Evolutionary conservation across 2,888 invertebrate genomes (phyloP), one percentile per base, ranked within the genome.

Genomic region (Chrysopilus asiliformis): DNA sequence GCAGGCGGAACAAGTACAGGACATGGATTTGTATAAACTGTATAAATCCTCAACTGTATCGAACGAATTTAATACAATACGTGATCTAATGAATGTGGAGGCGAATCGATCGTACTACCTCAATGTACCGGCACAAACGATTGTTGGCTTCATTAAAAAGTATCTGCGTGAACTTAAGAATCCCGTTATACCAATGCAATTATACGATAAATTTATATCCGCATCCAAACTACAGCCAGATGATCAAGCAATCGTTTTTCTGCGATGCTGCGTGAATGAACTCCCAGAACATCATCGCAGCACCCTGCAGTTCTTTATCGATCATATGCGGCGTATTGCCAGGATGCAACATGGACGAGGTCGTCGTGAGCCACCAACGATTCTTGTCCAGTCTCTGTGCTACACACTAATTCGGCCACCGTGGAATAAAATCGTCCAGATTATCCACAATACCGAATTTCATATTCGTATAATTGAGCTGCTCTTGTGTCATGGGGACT

Each of bases 361-460:
- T 14, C 69, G 70, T 48, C 68, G 68, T 32, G 76, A 77, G 49
- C 74, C 76, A 4, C 77, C 77, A 5, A 72, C 73, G 13, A 67
- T 73, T 41, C 68, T 82, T 34, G 67, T 79, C 32, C 79, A 79
- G 61, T 76, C 75, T 30, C 70, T 81, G 50, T 78, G 78, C 58
- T 76, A 79, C 53, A 74, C 81, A 47, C 66, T 83, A 34, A 63
- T 82, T 28, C 65, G 81, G 42, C 82, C 82, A 14, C 78, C 79
- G 5, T 82, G 80, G 81, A 78, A 79, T 53, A 67, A 74, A 50
- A 79, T 81, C 45, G 72, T 79, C 79, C 79, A 80, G 68, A 72
- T 82, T 37, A 76, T 81, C 28, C 72, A 77, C 57, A 81, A 82
- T 54, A 76, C 75, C 12, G 76, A 79, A 55, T 68, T 71, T 33